These are phyloP conservation scores for Drosophila antonietae DNA, from an alignment of 2,888 invertebrate genomes.

Conservation along the genomic window DNA sequence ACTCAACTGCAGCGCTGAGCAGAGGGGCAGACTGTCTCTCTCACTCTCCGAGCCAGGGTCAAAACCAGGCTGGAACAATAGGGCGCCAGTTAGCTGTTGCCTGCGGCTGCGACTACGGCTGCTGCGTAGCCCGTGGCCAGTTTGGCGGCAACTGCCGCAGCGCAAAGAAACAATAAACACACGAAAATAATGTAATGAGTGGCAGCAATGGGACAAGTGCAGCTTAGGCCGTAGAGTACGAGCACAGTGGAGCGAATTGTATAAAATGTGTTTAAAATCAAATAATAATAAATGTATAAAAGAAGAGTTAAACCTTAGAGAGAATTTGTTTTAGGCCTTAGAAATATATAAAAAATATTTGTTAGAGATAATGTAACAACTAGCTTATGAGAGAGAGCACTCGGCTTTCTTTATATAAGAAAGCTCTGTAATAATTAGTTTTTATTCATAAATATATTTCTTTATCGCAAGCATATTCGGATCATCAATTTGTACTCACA, in stretches of 20 bases:
- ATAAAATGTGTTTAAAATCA: no score
- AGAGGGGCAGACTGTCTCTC: not conserved
- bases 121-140: conserved; percentile 24
- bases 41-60: conserved; percentile 10
- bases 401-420: no score
- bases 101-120: conserved; percentile 29
- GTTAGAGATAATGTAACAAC: no score
- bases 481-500: no score
- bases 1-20: conserved; percentile 43
- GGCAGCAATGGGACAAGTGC: conserved; percentile 74
- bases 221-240: conserved; percentile 35
- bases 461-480: no score
- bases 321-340: no score
- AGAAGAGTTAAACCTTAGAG: no score
- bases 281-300: no score
- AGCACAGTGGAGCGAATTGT: conserved; percentile 35
- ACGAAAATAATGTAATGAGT: conserved; percentile 79
- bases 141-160: conserved; percentile 60
- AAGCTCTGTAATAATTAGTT: no score
- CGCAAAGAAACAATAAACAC: conserved; percentile 76
- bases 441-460: no score
- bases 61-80: conserved; percentile 60
- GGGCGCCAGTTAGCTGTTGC: conserved; percentile 67
- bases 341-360: no score
- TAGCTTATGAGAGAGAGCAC: no score